Base-by-base conservation (phyloP, 2,113 vertebrate species). In the Callithrix jacchus region DNA sequence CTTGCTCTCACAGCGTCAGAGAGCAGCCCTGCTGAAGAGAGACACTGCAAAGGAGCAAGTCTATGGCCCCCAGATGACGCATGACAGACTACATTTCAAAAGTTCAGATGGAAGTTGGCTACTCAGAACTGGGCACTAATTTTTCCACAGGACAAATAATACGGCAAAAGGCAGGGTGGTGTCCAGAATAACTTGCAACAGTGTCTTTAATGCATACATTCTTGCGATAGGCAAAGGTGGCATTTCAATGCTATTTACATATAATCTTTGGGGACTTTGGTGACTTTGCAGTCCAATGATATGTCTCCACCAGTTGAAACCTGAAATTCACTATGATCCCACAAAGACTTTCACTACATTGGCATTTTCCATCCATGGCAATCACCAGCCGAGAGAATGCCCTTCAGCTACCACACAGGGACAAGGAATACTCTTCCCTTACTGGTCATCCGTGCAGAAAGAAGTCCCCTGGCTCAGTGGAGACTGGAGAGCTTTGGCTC, bases 1-100 rank as follows among this genome's bases (percentile, higher is more conserved):
- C 20, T 7, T 12, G 64, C 2, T 45, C 27, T 66, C 71, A 35
- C 0, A 0, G 85, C 25, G 5, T 10, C n/a, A 13, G 30, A 37
- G 21, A 37, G 17, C 14, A 23, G 37, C 66, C 40, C n/a, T 25
- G 21, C 30, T 71, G 25, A 61, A 20, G 68, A 37, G 32, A 56
- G 47, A 47, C 64, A 54, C 20, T 27, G 54, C 9, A 21, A 1
- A 4, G 42, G 68, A n/a, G 25, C 25, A 87, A 52, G 8, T 8
- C 45, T 37, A n/a, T 8, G 45, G 35, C n/a, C 70, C 64, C 42
- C 47, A 52, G 42, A 14, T 9, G 16, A 70, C 7, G 3, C 30
- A 42, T 13, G 37, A 42, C 35, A 45, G 49, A 47, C 1, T 18
- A 6, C 25, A 18, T 12, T 13, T 37, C 40, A 56, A 47, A 93